Conservation (phyloP, 1,140 invertebrate genomes). For the Marisa cornuarietis region DNA sequence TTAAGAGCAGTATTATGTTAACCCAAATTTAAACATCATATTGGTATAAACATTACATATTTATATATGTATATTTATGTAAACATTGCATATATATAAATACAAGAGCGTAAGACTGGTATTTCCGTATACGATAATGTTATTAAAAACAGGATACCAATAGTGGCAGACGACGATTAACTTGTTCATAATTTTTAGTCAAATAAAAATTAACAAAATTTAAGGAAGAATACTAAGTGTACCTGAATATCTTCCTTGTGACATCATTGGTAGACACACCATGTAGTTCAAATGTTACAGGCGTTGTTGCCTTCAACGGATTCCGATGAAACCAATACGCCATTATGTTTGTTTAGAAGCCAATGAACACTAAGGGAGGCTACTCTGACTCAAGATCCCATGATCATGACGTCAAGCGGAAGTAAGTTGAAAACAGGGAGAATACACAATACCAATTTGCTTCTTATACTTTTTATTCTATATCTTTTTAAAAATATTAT, state of each 20-base stretch:
- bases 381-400: neutral
- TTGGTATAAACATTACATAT: no score
- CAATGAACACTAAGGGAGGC: conserved; percentile 24
- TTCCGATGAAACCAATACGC: conserved; percentile 81
- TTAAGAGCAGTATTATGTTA: no score
- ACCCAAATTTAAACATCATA: no score
- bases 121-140: no score
- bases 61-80: no score
- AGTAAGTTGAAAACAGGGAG: neutral
- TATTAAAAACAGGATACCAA: neutral
- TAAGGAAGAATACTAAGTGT: conserved; percentile 8
- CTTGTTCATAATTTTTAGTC: neutral
- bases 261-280: conserved; percentile 68
- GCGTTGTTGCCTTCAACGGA: conserved; percentile 74
- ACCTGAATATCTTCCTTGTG: conserved; percentile 72
- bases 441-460: neutral
- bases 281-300: conserved; percentile 74
- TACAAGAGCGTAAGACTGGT: no score
- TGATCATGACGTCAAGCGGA: conserved; percentile 15
- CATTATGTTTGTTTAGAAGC: conserved; percentile 65
- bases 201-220: neutral
- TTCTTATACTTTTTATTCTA: neutral
- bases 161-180: neutral
- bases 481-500: neutral
- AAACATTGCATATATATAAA: no score